Evolutionary conservation across 2,888 invertebrate species (phyloP).

Genomic region (Phengaris arion): DNA sequence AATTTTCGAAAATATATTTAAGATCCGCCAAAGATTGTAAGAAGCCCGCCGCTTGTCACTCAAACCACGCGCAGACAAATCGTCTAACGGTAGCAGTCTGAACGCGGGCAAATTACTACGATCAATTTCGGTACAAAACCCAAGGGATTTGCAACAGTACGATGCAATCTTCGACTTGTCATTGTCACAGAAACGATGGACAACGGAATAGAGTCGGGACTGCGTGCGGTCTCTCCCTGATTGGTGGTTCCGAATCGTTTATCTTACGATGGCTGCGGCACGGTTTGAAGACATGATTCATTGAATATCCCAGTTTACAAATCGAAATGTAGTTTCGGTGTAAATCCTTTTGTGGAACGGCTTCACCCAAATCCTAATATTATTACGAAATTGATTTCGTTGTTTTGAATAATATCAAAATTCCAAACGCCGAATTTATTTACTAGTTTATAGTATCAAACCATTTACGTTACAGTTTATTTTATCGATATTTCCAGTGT

Average conservation of each 20-base stretch:
- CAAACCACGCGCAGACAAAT: conserved; percentile 48
- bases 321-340: conserved; percentile 24
- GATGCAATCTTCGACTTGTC: conserved; percentile 73
- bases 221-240: conserved; percentile 42
- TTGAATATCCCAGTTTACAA: conserved; percentile 25
- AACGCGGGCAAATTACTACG: conserved; percentile 66
- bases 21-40: neutral
- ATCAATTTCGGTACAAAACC: conserved; percentile 61
- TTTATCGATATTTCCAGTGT: neutral
- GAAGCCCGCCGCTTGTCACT: conserved; percentile 23
- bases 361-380: neutral
- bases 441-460: neutral
- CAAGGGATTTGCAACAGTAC: conserved; percentile 59
- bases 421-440: neutral
- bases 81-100: conserved; percentile 49
- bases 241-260: conserved; percentile 41
- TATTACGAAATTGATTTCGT: conserved; percentile 3
- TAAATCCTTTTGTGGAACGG: conserved; percentile 17
- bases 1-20: neutral
- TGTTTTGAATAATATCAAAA: conserved; percentile 13
- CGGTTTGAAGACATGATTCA: conserved; percentile 28
- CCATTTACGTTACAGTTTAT: neutral
- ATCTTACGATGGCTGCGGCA: conserved; percentile 36
- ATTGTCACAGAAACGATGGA: conserved; percentile 55
- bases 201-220: conserved; percentile 44